A percentile compares a stretch with the other conserved stretches of the same genome.
Evolutionary conservation across 2,888 invertebrate genomes (phyloP).

Genomic region (Eulithis testata): DNA sequence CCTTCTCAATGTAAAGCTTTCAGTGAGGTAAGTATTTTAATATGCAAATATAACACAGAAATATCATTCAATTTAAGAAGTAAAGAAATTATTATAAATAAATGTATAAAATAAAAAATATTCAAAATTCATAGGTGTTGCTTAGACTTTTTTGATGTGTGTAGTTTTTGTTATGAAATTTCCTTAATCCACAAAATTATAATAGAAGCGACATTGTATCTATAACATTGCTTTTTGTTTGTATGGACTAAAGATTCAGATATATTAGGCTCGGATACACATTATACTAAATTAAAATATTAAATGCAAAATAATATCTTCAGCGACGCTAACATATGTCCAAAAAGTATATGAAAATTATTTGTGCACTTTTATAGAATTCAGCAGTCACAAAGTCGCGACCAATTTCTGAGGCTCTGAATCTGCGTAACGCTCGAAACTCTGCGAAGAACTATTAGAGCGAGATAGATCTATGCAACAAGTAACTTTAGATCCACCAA

Average conservation of each 20-base stretch:
- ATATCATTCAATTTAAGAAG: no score
- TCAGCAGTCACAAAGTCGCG: no score
- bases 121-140: no score
- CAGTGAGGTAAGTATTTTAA: no score
- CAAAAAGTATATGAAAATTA: conserved; percentile 31
- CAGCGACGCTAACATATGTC: conserved; percentile 53
- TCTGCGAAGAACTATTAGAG: neutral
- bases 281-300: conserved; percentile 59
- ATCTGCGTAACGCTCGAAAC: no score
- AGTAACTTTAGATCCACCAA: neutral
- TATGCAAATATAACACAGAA: no score
- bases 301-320: conserved; percentile 71
- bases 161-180: conserved; percentile 31
- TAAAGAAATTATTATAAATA: no score
- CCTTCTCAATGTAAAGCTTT: no score
- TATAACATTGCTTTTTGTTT: conserved; percentile 58
- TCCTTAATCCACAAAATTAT: conserved; percentile 41
- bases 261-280: conserved; percentile 68
- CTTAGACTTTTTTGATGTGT: no score
- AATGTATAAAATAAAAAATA: no score
- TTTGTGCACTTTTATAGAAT: conserved; percentile 9
- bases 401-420: no score
- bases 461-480: neutral
- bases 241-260: conserved; percentile 56
- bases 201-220: conserved; percentile 48